A percentile compares a stretch with the other conserved stretches of the same genome.
Evolutionary conservation across 2,113 vertebrate genomes (phyloP).

Genomic region (Trematomus loennbergii): DNA sequence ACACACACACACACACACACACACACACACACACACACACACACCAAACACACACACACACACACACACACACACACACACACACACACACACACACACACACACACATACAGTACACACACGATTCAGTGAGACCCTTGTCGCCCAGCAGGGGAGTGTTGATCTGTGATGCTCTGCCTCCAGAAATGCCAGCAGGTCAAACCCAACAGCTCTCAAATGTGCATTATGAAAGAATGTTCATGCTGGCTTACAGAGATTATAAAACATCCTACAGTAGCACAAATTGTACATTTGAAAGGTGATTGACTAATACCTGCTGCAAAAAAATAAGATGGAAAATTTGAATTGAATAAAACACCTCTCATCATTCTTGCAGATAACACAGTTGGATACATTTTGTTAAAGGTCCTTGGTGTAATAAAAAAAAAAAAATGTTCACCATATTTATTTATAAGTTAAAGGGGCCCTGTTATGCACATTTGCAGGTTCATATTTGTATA

Average conservation of each 20-base stretch:
- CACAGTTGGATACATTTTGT: background rate
- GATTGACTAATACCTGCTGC: background rate
- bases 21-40: constrained; percentile 40
- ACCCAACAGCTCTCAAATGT: constrained; percentile 41
- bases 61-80: constrained; percentile 16
- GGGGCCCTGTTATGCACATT: too few species aligned
- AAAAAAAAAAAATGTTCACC: too few species aligned
- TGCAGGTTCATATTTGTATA: too few species aligned
- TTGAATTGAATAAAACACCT: background rate
- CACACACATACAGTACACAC: constrained; percentile 40
- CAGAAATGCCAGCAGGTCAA: constrained; percentile 69
- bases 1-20: constrained; percentile 37
- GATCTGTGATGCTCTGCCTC: constrained; percentile 57
- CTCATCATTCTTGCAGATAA: background rate
- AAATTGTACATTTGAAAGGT: background rate
- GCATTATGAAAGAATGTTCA: constrained; percentile 10
- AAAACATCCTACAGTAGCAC: background rate
- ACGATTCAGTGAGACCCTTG: constrained; percentile 70
- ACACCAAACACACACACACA: constrained; percentile 34
- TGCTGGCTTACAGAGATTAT: constrained; percentile 2
- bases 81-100: constrained; percentile 37
- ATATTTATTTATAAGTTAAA: too few species aligned
- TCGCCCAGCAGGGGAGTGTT: constrained; percentile 57
- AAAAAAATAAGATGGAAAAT: background rate
- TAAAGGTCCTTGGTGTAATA: background rate